A percentile compares a stretch with the other conserved stretches of the same genome.
Conservation (phyloP, 1,140 invertebrate genomes). For the Vanessa atalanta region DNA sequence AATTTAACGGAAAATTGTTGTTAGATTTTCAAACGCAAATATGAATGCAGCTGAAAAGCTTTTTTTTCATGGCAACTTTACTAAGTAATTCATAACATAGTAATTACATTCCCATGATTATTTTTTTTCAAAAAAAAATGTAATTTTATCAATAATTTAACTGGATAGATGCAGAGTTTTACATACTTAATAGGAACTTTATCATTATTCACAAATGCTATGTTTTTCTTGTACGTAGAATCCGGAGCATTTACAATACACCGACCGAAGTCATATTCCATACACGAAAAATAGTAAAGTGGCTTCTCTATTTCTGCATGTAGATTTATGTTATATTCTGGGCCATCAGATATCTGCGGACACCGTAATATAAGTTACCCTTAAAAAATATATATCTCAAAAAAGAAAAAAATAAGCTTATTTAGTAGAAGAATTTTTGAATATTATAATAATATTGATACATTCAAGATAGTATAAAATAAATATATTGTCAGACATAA, state of each 20-base stretch:
- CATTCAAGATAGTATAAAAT: neutral
- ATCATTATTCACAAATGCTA: conserved; percentile 65
- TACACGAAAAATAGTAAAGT: conserved; percentile 64
- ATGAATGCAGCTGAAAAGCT: too few relatives aligned
- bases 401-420: too few relatives aligned
- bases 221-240: conserved; percentile 65
- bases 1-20: neutral
- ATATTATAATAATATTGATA: too few relatives aligned
- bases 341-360: conserved; percentile 67
- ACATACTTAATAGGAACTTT: conserved; percentile 56
- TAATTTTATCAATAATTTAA: neutral
- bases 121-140: neutral
- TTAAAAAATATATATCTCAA: too few relatives aligned
- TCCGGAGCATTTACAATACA: conserved; percentile 73
- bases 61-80: too few relatives aligned
- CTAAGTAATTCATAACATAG: too few relatives aligned
- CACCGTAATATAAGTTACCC: neutral
- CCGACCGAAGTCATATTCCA: conserved; percentile 64
- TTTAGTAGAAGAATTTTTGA: too few relatives aligned
- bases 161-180: neutral
- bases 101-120: too few relatives aligned
- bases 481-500: neutral
- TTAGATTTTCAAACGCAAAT: too few relatives aligned
- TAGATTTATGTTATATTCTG: conserved; percentile 63
- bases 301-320: conserved; percentile 70